phyloP scores from a whole-genome alignment of 2,113 vertebrate genomes.

The Apeltes quadracus region DNA sequence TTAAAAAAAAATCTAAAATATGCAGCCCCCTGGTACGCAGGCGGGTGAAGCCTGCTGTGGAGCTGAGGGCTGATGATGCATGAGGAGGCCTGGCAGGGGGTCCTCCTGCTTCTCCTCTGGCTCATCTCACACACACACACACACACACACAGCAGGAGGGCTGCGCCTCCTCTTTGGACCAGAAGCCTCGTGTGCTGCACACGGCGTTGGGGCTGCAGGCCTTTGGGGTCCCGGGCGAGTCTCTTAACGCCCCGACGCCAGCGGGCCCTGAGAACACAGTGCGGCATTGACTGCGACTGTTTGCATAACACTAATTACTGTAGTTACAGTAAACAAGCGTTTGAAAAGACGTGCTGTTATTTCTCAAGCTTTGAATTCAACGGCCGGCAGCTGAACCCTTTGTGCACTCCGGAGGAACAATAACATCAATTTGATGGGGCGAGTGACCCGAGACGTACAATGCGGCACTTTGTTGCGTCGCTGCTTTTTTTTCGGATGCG shows the following conservation, averaged over 20 bases:
- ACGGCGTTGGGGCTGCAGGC: no score
- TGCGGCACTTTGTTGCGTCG: neutral
- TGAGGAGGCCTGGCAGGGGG: constrained; percentile 69
- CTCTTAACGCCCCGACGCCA: constrained; percentile 31
- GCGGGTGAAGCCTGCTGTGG: constrained; percentile 58
- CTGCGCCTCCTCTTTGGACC: no score
- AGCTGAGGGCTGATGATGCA: constrained; percentile 63
- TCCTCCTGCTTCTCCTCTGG: constrained; percentile 60
- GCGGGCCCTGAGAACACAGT: constrained; percentile 51
- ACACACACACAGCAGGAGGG: constrained; percentile 2
- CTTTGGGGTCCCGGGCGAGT: constrained; percentile 25
- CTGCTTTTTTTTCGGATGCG: neutral
- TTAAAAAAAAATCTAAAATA: neutral
- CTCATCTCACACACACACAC: constrained; percentile 28
- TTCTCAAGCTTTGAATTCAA: constrained; percentile 30
- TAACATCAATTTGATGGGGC: constrained; percentile 48
- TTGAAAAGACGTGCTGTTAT: constrained; percentile 32
- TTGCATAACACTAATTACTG: constrained; percentile 63
- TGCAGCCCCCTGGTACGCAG: constrained; percentile 46
- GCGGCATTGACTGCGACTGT: constrained; percentile 47
- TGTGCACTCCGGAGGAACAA: constrained; percentile 39
- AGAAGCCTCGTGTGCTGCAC: no score
- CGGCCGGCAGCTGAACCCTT: constrained; percentile 32
- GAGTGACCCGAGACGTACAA: constrained; percentile 12
- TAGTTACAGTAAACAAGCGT: constrained; percentile 58